phyloP scores from a whole-genome alignment of 2,113 vertebrate genomes.

The Atlantisia rogersi region DNA sequence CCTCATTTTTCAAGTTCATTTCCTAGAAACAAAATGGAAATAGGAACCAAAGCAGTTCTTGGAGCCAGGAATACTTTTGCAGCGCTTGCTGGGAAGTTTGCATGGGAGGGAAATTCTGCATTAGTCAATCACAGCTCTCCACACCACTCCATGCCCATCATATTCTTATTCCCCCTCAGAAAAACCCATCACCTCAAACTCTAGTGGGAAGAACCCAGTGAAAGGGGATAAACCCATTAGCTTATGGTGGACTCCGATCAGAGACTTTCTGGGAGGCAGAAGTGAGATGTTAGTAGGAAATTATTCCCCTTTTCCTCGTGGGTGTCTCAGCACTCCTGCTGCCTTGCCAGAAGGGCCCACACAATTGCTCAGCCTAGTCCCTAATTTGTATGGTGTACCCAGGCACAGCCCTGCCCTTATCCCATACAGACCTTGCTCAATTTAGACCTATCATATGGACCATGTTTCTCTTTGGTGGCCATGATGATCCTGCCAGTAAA shows the following conservation, averaged over 20 bases:
- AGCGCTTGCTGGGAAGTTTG: background rate
- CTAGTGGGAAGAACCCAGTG: background rate
- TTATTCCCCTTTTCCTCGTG: background rate
- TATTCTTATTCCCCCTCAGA: background rate
- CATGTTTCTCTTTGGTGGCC: conserved; percentile 79
- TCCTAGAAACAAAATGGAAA: conserved; percentile 61
- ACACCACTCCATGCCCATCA: background rate
- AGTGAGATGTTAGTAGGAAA: background rate
- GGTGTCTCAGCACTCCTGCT: background rate
- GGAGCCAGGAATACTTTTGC: background rate
- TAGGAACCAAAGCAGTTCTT: background rate
- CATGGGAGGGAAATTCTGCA: background rate
- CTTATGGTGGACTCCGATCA: background rate
- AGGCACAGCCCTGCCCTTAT: background rate
- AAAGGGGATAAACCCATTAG: background rate
- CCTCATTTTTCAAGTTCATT: conserved; percentile 77
- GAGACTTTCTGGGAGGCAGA: background rate
- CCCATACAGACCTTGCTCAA: conserved; percentile 82
- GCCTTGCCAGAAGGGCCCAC: background rate
- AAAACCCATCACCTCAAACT: background rate
- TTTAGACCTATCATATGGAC: conserved; percentile 85
- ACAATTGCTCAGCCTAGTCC: background rate
- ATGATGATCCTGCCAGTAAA: conserved; percentile 85
- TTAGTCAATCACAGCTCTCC: background rate
- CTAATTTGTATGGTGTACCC: background rate